Conservation (phyloP, 53 echinoderm and acorn worm species). For the Antedon mediterranea region DNA sequence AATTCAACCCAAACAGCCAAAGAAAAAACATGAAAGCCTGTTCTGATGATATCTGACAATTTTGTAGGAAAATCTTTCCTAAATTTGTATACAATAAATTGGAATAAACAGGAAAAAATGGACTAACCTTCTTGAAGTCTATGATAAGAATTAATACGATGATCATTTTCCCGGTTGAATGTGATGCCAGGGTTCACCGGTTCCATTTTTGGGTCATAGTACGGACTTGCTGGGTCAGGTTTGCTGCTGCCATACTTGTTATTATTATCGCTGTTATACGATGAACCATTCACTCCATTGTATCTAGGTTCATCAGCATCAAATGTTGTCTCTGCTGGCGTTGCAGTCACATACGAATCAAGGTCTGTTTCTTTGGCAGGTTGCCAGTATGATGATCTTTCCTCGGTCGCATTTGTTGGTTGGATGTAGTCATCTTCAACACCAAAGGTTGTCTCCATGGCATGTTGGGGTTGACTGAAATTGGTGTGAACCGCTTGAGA, state of each 20-base stretch:
- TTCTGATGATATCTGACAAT: too few species aligned
- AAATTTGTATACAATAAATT: too few species aligned
- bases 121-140: background rate
- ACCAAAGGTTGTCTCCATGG: slow-evolving; percentile 23
- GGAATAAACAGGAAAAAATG: background rate
- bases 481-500: background rate
- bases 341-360: background rate
- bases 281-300: background rate
- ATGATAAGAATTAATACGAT: background rate
- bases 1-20: too few species aligned
- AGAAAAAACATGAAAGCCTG: too few species aligned
- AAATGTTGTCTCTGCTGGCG: background rate
- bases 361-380: background rate
- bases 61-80: too few species aligned
- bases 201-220: background rate
- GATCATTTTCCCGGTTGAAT: background rate
- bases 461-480: background rate
- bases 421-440: slow-evolving; percentile 6
- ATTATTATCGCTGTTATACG: background rate
- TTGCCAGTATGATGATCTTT: background rate
- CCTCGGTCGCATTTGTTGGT: background rate
- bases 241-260: background rate
- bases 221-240: background rate
- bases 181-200: background rate
- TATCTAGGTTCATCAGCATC: background rate